phyloP scores from a whole-genome alignment of 2,888 invertebrate species.

The Spisula subtruncata region DNA sequence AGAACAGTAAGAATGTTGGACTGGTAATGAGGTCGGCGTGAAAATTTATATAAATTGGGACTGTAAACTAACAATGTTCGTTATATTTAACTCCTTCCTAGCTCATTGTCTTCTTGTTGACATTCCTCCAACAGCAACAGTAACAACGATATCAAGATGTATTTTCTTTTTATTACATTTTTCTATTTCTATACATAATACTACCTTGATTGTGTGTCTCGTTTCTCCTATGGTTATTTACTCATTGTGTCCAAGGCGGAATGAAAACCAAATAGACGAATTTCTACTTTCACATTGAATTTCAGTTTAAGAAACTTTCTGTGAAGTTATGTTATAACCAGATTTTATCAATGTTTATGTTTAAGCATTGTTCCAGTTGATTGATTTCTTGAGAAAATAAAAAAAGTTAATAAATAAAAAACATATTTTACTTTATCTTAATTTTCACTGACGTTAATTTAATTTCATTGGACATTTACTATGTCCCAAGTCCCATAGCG shows the following conservation, averaged over 20 bases:
- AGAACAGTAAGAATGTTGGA: too few relatives aligned
- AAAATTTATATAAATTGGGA: too few relatives aligned
- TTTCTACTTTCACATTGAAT: not conserved
- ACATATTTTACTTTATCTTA: not conserved
- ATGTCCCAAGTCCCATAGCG: not conserved
- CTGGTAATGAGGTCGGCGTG: too few relatives aligned
- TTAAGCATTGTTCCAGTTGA: not conserved
- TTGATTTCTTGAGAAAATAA: not conserved
- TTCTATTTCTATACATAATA: not conserved
- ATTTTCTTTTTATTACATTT: not conserved
- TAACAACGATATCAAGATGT: not conserved
- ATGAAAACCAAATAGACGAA: not conserved
- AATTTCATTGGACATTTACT: not conserved
- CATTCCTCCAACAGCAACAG: too few relatives aligned
- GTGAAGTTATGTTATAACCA: not conserved
- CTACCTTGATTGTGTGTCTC: slow-evolving; percentile 19
- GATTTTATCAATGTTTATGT: not conserved
- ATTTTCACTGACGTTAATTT: not conserved
- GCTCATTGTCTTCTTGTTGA: too few relatives aligned
- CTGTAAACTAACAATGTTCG: too few relatives aligned
- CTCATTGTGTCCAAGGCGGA: slow-evolving; percentile 10
- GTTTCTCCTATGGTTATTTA: not conserved
- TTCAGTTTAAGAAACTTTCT: too few relatives aligned
- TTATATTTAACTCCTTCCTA: too few relatives aligned
- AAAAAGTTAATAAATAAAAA: not conserved